A percentile compares a stretch with the other conserved stretches of the same genome.
Conservation (phyloP, 53 echinoderm and acorn worm genomes). For the Henricia sp. region DNA sequence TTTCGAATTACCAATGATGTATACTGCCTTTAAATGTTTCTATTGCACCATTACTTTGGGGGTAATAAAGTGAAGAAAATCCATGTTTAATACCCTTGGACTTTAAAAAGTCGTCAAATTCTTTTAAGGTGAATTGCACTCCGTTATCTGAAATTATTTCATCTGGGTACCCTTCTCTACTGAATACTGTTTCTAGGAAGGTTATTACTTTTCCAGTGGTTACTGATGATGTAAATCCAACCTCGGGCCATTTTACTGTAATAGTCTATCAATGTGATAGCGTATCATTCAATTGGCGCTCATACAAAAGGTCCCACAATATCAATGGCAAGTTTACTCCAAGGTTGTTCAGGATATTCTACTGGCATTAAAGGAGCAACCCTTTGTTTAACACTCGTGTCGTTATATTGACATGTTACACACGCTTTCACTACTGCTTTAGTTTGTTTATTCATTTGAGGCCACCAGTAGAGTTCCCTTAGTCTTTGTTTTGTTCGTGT, state of each 20-base stretch:
- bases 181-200: conserved; percentile 33
- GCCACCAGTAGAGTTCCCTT: conserved; percentile 75
- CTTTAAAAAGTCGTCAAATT: conserved; percentile 9
- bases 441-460: conserved; percentile 55
- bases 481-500: conserved; percentile 64
- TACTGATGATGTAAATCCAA: conserved; percentile 22
- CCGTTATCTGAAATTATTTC: conserved; percentile 45
- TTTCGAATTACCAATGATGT: too few species aligned
- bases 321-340: conserved; percentile 45
- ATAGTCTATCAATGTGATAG: conserved; percentile 48
- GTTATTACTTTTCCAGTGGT: conserved; percentile 11
- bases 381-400: conserved; percentile 29
- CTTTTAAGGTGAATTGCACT: conserved; percentile 38
- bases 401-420: conserved; percentile 30
- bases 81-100: conserved; percentile 16
- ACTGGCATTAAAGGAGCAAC: conserved; percentile 38
- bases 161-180: conserved; percentile 36
- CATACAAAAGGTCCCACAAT: conserved; percentile 46
- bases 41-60: conserved; percentile 26
- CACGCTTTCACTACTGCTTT: conserved; percentile 25
- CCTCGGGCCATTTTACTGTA: conserved; percentile 49
- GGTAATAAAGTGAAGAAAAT: conserved; percentile 25
- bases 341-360: conserved; percentile 19
- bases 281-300: conserved; percentile 28
- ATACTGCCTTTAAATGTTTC: conserved; percentile 43